Base-by-base conservation (phyloP, 2,888 invertebrate species). In the Eupithecia tripunctaria region DNA sequence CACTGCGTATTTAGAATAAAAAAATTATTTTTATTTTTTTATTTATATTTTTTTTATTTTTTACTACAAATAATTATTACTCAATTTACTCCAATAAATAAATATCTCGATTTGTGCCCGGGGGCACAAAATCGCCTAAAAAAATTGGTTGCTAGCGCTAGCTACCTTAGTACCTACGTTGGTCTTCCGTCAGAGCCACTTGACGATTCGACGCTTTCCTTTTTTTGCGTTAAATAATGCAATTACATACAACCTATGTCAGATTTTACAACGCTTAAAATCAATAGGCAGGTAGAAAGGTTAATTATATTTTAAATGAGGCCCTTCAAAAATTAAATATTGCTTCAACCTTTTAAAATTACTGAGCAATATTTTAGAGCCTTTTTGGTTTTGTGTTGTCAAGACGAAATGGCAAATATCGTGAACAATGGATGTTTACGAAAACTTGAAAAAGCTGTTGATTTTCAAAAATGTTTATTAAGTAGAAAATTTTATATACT, bases 161-260 rank as follows among this genome's bases (percentile, higher is more conserved):
- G n/a, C n/a, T n/a, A n/a, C n/a, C n/a, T n/a, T n/a, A n/a, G n/a
- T n/a, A n/a, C n/a, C n/a, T n/a, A n/a, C n/a, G n/a, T n/a, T n/a
- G n/a, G n/a, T n/a, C n/a, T n/a, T n/a, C n/a, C n/a, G n/a, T n/a
- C n/a, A n/a, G n/a, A n/a, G n/a, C n/a, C n/a, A n/a, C n/a, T n/a
- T n/a, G n/a, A n/a, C n/a, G n/a, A n/a, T n/a, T n/a, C n/a, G 80
- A 81, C 82, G 81, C 83, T 84, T 79, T 73, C 76, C 76, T 79
- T 72, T 82, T 74, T 71, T 63, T 68, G 76, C 77, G 81, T 81
- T 80, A 56, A 77, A 75, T 75, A 66, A 70, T 74, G 69, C 75
- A 70, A 75, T 78, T 73, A 75, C 68, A 43, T 60, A 68, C 47
- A 72, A 74, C 47, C 51, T 72, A 70, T 70, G 66, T 64, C 64